A percentile compares a stretch with the other conserved stretches of the same genome.
phyloP scores from a whole-genome alignment of 2,888 invertebrate species.

The Chouioia cunea region DNA sequence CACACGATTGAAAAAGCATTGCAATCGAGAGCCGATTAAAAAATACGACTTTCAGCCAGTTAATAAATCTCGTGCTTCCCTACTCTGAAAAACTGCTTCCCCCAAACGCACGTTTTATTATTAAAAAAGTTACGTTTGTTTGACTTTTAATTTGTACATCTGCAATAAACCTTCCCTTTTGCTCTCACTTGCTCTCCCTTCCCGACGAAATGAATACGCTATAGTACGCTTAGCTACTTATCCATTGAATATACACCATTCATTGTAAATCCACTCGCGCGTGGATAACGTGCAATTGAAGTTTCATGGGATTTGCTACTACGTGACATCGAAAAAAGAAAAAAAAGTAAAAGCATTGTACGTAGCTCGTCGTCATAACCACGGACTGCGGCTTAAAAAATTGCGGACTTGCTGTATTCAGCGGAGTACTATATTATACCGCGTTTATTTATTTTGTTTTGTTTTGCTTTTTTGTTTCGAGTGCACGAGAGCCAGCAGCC shows the following conservation, averaged over 20 bases:
- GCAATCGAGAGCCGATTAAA: conserved; percentile 22
- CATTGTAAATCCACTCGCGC: neutral
- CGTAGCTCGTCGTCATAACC: too few relatives aligned
- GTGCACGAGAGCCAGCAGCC: too few relatives aligned
- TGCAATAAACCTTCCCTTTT: neutral
- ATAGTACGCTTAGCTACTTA: neutral
- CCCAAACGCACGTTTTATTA: conserved; percentile 54
- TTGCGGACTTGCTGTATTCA: too few relatives aligned
- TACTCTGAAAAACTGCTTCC: too few relatives aligned
- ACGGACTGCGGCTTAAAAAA: too few relatives aligned
- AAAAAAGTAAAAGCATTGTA: too few relatives aligned
- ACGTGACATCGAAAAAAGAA: too few relatives aligned
- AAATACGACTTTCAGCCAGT: conserved; percentile 27
- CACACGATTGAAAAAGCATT: conserved; percentile 37
- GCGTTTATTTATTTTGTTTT: too few relatives aligned
- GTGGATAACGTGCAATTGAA: neutral
- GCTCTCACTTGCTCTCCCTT: neutral
- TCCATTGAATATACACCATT: neutral
- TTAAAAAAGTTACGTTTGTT: conserved; percentile 63
- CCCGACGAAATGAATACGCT: too few relatives aligned
- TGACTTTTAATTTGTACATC: conserved; percentile 58
- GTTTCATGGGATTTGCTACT: too few relatives aligned
- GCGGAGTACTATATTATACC: too few relatives aligned
- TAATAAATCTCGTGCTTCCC: conserved; percentile 35
- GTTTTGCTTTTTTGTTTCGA: too few relatives aligned